Evolutionary conservation across 2,888 invertebrate species (phyloP).

Genomic region (Rotaria macrura): DNA sequence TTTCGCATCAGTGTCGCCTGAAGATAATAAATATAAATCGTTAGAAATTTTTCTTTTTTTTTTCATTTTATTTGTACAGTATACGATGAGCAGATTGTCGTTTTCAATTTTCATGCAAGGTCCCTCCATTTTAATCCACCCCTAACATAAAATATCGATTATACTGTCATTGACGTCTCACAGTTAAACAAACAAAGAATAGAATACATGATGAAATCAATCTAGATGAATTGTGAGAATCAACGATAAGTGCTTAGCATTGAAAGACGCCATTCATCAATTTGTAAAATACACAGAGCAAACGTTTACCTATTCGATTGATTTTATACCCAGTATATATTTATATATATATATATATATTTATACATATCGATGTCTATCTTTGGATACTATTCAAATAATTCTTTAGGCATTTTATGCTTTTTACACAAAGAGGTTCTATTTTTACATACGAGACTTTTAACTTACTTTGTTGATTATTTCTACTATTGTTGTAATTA

Average conservation of each 20-base stretch:
- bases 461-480: neutral
- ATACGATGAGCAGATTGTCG: neutral
- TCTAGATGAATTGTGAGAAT: neutral
- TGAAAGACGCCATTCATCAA: neutral
- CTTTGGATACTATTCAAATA: neutral
- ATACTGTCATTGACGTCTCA: neutral
- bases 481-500: neutral
- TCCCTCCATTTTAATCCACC: neutral
- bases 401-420: neutral
- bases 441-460: neutral
- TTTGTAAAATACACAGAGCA: neutral
- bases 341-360: neutral
- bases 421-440: too few species aligned
- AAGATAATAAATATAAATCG: neutral
- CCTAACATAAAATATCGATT: neutral
- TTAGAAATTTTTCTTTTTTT: neutral
- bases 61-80: neutral
- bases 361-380: too few species aligned
- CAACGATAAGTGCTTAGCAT: neutral
- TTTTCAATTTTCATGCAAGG: neutral
- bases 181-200: neutral
- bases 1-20: neutral
- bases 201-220: neutral
- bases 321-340: neutral
- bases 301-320: neutral